Base-by-base conservation (phyloP, 1,140 invertebrate species). In the Bombus ignitus region DNA sequence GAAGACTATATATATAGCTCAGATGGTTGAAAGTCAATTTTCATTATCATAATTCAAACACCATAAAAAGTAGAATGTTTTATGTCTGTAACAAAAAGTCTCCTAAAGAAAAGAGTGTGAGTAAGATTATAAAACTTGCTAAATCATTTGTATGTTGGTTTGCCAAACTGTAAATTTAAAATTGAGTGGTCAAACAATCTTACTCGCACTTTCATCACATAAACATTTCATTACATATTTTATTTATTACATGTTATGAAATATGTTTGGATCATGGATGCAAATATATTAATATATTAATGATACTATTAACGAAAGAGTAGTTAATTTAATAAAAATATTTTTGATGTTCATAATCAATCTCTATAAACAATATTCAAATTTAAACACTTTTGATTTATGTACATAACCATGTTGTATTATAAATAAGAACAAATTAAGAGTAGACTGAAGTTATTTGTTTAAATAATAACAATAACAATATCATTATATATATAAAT, bases 1-100 rank as follows among this genome's bases (percentile, higher is more conserved):
- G 81, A 81, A 25, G 87, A 92, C 44, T 91, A 87, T 42, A 66
- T 62, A 77, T 78, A 78, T 68, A 89, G 75, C 87, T 76, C 87
- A n/a, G 89, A 91, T 62, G 89, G 83, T 70, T 91, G 75, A 91
- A 37, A 82, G 68, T 42, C 28, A 65, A 87, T 37, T 83, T 53
- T 65, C 8, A 79, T 53, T 74, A 75, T 53, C 73, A 73, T 79
- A 28, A 71, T 76, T 86, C 18, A 62, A 57, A 66, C n/a, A 77
- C 25, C 47, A 32, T 83, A 22, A 57, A 68, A 83, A 62, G 65
- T 74, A 83, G 66, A 76, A 70, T 42, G 57, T 75, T 82, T 57
- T 22, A 42, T 76, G 42, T 65, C 59, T 76, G 35, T 65, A 65
- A 75, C 12, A 57, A 75, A 75, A 53, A 22, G 2, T 77, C 62